These are phyloP conservation scores for Epirrhoe alternata DNA, from an alignment of 2,888 invertebrate species.

Conservation along the genomic window DNA sequence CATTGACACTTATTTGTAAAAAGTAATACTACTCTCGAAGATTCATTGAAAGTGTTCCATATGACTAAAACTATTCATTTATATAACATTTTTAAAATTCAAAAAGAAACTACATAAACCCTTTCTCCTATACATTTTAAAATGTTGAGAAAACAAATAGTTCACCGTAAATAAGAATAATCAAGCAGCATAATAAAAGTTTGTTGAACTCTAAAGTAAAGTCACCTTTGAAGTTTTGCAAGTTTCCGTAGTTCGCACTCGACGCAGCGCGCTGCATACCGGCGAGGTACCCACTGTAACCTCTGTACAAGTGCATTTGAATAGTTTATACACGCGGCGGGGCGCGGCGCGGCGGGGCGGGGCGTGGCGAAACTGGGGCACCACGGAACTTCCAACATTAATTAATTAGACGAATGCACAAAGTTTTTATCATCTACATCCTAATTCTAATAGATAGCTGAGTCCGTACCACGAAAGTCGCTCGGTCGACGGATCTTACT, in stretches of 20 bases:
- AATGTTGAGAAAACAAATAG: background rate
- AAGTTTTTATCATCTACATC: slow-evolving; percentile 25
- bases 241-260: background rate
- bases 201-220: background rate
- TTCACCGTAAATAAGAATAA: background rate
- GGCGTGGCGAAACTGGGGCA: background rate
- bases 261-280: background rate
- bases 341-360: background rate
- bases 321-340: slow-evolving; percentile 5
- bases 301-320: slow-evolving; percentile 17
- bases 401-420: slow-evolving; percentile 33
- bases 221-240: background rate
- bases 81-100: too few relatives aligned
- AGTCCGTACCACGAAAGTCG: too few relatives aligned
- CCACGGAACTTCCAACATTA: slow-evolving; percentile 33
- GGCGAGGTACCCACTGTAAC: background rate
- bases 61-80: too few relatives aligned
- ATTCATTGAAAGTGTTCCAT: too few relatives aligned
- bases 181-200: background rate
- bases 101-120: background rate
- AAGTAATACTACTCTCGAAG: too few relatives aligned
- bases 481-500: too few relatives aligned
- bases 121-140: background rate
- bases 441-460: slow-evolving; percentile 6
- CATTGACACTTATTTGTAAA: too few relatives aligned